Percentiles rank a stretch among this genome's conserved stretches.
phyloP scores from a whole-genome alignment of 2,888 invertebrate species.

The Lasioglossum pauxillum region DNA sequence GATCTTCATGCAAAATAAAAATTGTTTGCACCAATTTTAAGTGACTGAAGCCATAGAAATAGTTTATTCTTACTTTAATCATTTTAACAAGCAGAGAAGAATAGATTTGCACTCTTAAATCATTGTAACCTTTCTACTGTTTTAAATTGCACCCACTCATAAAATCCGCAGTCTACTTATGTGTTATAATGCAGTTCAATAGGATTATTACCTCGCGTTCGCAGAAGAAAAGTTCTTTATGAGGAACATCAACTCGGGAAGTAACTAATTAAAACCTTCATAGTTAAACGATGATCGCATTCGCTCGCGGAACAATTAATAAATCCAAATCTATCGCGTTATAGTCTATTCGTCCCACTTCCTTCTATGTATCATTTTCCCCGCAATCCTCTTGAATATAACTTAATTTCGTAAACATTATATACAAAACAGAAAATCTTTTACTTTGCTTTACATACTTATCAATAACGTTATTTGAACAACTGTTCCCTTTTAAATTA shows the following conservation, averaged over 20 bases:
- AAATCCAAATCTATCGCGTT: slow-evolving; percentile 18
- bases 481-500: neutral
- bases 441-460: neutral
- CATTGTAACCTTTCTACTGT: no score
- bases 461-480: neutral
- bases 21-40: no score
- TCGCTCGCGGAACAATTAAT: slow-evolving; percentile 48
- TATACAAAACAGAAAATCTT: neutral
- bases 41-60: no score
- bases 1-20: no score
- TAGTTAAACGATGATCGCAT: slow-evolving; percentile 54
- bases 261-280: slow-evolving; percentile 59
- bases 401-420: neutral
- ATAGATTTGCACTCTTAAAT: no score
- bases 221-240: slow-evolving; percentile 23
- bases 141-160: no score
- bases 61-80: no score
- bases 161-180: no score
- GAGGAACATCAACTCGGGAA: slow-evolving; percentile 52
- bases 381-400: neutral
- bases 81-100: no score
- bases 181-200: neutral
- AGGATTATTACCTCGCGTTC: slow-evolving; percentile 1
- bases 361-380: neutral
- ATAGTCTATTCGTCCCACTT: slow-evolving; percentile 1